phyloP scores from a whole-genome alignment of 2,888 invertebrate genomes.

The Bugula neritina region DNA sequence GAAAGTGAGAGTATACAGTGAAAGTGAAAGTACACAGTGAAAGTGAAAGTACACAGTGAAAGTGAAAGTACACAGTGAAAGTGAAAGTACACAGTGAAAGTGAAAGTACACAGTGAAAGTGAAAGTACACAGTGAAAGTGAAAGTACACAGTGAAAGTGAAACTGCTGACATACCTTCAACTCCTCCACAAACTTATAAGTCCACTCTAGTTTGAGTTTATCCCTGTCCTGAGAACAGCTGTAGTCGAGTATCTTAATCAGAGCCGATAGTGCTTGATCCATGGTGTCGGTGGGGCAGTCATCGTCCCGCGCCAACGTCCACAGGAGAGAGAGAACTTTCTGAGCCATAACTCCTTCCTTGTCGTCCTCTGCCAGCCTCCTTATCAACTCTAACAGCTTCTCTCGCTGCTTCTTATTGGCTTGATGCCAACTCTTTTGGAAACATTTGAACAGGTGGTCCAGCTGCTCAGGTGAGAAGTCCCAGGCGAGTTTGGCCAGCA shows the following conservation, averaged over 20 bases:
- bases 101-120: no score
- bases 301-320: constrained; percentile 92
- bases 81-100: no score
- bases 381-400: constrained; percentile 85
- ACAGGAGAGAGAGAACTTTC: constrained; percentile 86
- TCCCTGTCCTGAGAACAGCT: constrained; percentile 93
- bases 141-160: no score
- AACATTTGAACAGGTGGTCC: constrained; percentile 93
- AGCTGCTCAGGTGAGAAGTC: constrained; percentile 95
- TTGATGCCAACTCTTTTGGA: constrained; percentile 86
- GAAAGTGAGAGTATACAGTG: no score
- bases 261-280: constrained; percentile 89
- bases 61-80: no score
- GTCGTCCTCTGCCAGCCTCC: constrained; percentile 92
- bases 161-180: constrained; percentile 62
- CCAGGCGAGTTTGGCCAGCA: constrained; percentile 93
- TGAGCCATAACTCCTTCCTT: constrained; percentile 98
- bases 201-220: constrained; percentile 89
- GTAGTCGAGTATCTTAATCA: constrained; percentile 94
- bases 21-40: no score
- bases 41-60: no score
- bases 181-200: constrained; percentile 93
- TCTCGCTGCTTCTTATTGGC: constrained; percentile 93
- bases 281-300: constrained; percentile 94
- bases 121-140: no score